A percentile compares a stretch with the other conserved stretches of the same genome.
These are phyloP conservation scores for Charaxes varanes DNA, from an alignment of 1,140 invertebrate species.

Conservation along the genomic window DNA sequence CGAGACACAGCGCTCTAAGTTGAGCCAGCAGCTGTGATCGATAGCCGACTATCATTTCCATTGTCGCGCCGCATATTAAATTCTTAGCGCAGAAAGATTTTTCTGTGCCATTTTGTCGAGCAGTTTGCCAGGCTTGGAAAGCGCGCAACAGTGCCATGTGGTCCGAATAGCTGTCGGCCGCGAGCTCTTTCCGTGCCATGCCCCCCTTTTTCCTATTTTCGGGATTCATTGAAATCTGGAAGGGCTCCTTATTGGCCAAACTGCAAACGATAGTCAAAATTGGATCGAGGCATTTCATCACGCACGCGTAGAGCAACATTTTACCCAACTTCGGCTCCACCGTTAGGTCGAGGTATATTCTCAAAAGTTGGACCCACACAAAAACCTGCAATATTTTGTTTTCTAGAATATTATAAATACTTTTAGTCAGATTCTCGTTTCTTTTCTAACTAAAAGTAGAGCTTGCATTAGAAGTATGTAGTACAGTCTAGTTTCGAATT, in stretches of 20 bases:
- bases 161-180: slow-evolving; percentile 89
- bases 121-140: slow-evolving; percentile 87
- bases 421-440: no score
- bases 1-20: slow-evolving; percentile 88
- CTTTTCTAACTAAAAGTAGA: no score
- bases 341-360: no score
- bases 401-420: no score
- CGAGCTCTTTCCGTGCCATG: slow-evolving; percentile 80
- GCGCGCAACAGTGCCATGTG: slow-evolving; percentile 91
- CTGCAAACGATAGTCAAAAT: slow-evolving; percentile 93
- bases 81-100: slow-evolving; percentile 85
- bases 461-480: no score
- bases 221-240: slow-evolving; percentile 83
- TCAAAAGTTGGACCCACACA: no score
- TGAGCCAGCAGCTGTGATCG: slow-evolving; percentile 89
- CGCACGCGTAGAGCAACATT: slow-evolving; percentile 92
- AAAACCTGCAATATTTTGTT: no score
- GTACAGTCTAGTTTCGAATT: no score
- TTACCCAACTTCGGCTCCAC: slow-evolving; percentile 91
- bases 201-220: slow-evolving; percentile 78
- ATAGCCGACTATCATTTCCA: slow-evolving; percentile 90
- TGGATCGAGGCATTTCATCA: slow-evolving; percentile 96
- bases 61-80: slow-evolving; percentile 86
- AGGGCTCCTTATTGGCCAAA: slow-evolving; percentile 89
- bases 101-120: slow-evolving; percentile 81